Base-by-base conservation (phyloP, 37 sponge, comb jelly and placozoan genomes). In the Halichondria panicea region DNA sequence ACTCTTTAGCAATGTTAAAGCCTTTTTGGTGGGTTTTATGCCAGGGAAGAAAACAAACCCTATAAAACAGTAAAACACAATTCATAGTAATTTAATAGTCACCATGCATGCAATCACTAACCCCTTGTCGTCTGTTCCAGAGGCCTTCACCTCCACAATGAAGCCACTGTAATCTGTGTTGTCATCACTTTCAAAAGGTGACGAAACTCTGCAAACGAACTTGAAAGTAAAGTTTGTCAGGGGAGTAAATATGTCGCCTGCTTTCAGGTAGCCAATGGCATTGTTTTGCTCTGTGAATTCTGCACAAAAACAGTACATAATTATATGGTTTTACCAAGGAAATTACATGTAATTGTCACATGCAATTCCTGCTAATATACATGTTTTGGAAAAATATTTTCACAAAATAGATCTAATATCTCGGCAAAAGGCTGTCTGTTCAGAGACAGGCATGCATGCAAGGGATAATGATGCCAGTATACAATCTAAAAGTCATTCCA, bases 11-110 rank as follows among this genome's bases (percentile, higher is more conserved):
- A 27, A 58, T 12, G n/a, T 58, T 58, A 7, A 58, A 22, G 7
- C 60, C 27, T 27, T 58, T 58, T 58, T 58, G 60, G 7, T 58
- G 60, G 19, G 60, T 58, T 21, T 58, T 58, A 22, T 58, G 60
- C 60, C 60, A 58, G 12, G 60, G 60, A 27, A 58, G n/a, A 58
- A 58, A 58, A 7, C 19, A 12, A 27, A 58, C 7, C 27, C 25
- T n/a, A 22, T 8, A 27, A 27, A 12, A 58, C n/a, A n/a, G n/a
- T n/a, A 22, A 7, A 21, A 58, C 15, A 48, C 52, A 18, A 48
- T 48, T 11, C 15, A 48, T 18, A 48, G 52, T 48, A 48, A 18
- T 48, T 48, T 48, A 18, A 48, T 48, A 11, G 15, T 18, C 11
- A 48, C 15, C 11, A 48, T 18, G 15, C 11, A 48, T 11, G 25